phyloP scores from a whole-genome alignment of 2,113 vertebrate species.

The Gadus chalcogrammus region DNA sequence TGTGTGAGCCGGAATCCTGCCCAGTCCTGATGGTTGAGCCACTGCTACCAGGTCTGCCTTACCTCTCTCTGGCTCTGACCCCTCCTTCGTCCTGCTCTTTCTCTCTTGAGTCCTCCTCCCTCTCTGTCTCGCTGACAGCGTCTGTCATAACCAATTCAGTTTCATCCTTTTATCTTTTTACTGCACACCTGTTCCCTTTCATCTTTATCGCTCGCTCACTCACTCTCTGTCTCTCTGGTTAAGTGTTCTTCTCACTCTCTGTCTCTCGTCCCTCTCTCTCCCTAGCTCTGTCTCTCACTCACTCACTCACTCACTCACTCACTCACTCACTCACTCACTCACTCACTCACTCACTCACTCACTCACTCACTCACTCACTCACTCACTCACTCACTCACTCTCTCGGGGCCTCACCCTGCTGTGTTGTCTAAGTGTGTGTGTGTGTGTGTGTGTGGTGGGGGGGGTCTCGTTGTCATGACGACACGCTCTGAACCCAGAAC shows the following conservation, averaged over 20 bases:
- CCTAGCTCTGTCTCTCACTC: neutral
- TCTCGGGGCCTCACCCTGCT: slow-evolving; percentile 4
- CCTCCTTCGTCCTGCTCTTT: slow-evolving; percentile 46
- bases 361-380: too few species aligned
- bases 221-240: neutral
- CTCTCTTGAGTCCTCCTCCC: neutral
- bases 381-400: slow-evolving; percentile 28
- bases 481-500: too few species aligned
- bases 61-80: slow-evolving; percentile 42
- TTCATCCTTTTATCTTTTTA: slow-evolving; percentile 14
- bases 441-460: slow-evolving; percentile 21
- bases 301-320: neutral
- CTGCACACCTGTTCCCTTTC: neutral
- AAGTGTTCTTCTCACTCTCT: slow-evolving; percentile 1
- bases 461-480: too few species aligned
- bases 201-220: slow-evolving; percentile 7
- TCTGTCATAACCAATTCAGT: slow-evolving; percentile 15
- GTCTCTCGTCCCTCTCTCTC: slow-evolving; percentile 17
- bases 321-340: slow-evolving; percentile 5
- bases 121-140: slow-evolving; percentile 12
- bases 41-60: slow-evolving; percentile 49
- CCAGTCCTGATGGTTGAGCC: slow-evolving; percentile 39
- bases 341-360: slow-evolving; percentile 45
- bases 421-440: slow-evolving; percentile 31
- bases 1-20: neutral